phyloP scores from a whole-genome alignment of 2,113 vertebrate species.

The Phrynosoma platyrhinos region DNA sequence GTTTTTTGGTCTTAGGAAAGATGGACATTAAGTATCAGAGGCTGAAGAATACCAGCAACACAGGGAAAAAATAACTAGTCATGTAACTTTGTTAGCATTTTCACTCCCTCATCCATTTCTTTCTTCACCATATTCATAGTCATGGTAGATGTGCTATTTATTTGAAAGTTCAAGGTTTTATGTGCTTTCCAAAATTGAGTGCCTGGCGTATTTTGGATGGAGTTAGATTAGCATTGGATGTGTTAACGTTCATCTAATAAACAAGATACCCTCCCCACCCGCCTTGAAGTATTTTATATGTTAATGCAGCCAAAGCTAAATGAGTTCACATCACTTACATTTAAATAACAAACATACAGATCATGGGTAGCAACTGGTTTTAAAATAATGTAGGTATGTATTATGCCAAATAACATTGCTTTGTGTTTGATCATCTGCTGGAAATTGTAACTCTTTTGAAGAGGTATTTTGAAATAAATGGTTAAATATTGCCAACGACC shows the following conservation, averaged over 20 bases:
- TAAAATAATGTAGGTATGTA: constrained; percentile 63
- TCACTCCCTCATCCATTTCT: neutral
- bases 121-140: neutral
- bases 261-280: constrained; percentile 47
- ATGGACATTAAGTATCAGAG: constrained; percentile 31
- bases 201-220: constrained; percentile 33
- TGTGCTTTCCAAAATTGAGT: constrained; percentile 60
- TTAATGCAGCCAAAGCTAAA: constrained; percentile 64
- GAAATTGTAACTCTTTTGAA: constrained; percentile 53
- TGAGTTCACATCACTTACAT: constrained; percentile 64
- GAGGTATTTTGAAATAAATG: constrained; percentile 63
- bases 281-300: constrained; percentile 70
- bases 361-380: constrained; percentile 53
- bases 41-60: constrained; percentile 27
- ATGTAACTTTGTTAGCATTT: constrained; percentile 24
- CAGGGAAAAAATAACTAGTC: constrained; percentile 27
- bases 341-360: constrained; percentile 54
- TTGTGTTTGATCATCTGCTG: constrained; percentile 65
- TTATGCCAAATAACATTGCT: constrained; percentile 69
- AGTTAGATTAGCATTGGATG: constrained; percentile 46
- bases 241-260: constrained; percentile 66
- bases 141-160: constrained; percentile 42
- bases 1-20: no score
- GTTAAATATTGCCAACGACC: constrained; percentile 51
- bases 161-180: constrained; percentile 55